Conservation (phyloP, 2,888 invertebrate species). For the Agapostemon virescens region DNA sequence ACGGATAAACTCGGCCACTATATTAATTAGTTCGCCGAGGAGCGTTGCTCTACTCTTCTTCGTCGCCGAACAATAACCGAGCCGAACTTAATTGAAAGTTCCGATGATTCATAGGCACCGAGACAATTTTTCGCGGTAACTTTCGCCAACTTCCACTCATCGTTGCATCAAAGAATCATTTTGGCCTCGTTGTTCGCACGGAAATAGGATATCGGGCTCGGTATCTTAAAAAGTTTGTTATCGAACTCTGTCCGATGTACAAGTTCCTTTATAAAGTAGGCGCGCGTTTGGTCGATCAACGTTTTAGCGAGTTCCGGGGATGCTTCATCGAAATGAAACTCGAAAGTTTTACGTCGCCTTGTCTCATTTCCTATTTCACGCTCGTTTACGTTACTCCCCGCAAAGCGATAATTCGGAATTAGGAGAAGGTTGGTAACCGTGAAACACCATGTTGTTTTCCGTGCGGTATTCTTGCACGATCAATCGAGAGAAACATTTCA, state of each 20-base stretch:
- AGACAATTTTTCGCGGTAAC: slow-evolving; percentile 13
- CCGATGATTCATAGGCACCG: slow-evolving; percentile 31
- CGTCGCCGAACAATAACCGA: not conserved
- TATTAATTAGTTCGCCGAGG: slow-evolving; percentile 19
- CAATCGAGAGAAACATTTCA: too few relatives aligned
- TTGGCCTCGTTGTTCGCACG: not conserved
- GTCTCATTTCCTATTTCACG: not conserved
- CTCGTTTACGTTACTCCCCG: not conserved
- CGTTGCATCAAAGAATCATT: slow-evolving; percentile 40
- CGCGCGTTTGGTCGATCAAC: not conserved
- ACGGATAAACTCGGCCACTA: not conserved
- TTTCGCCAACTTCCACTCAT: slow-evolving; percentile 15
- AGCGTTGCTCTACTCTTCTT: not conserved
- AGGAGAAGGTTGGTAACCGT: not conserved
- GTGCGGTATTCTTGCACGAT: not conserved
- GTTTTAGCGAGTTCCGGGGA: not conserved
- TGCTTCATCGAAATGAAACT: not conserved
- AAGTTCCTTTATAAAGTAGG: slow-evolving; percentile 17
- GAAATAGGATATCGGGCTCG: not conserved
- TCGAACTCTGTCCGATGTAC: not conserved
- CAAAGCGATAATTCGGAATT: not conserved
- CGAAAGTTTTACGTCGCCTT: not conserved
- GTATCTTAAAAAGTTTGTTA: not conserved
- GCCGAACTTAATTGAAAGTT: slow-evolving; percentile 39
- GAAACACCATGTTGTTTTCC: not conserved